These are phyloP conservation scores for Pangasius macronema DNA, from an alignment of 2,797 vertebrate species.

Conservation along the genomic window DNA sequence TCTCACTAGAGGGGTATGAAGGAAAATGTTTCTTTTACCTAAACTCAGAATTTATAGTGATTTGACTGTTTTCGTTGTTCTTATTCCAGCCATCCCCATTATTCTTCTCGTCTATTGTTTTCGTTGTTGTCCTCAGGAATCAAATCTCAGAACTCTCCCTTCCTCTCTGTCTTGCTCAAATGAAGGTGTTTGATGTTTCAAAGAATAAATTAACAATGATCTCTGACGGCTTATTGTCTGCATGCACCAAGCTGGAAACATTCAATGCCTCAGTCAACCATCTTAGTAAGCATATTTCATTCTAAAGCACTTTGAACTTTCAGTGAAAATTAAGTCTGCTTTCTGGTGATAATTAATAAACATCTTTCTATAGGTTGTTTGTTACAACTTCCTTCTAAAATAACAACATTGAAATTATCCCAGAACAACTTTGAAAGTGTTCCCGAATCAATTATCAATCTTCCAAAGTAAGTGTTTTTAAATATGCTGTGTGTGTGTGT, in stretches of 20 bases:
- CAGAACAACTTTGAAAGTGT: conserved; percentile 83
- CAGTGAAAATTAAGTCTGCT: background rate
- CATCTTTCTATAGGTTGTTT: conserved; percentile 73
- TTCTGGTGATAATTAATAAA: conserved; percentile 7
- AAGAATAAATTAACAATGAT: conserved; percentile 84
- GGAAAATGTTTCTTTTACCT: conserved; percentile 10
- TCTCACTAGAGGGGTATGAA: conserved; percentile 86
- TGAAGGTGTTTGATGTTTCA: conserved; percentile 88
- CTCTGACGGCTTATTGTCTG: conserved; percentile 75
- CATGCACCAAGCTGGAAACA: conserved; percentile 85
- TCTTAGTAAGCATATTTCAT: conserved; percentile 77
- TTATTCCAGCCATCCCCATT: background rate
- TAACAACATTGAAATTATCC: conserved; percentile 87
- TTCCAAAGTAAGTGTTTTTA: conserved; percentile 85
- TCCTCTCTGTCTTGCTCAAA: conserved; percentile 77
- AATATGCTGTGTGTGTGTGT: no score
- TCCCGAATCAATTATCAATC: conserved; percentile 79
- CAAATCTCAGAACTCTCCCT: conserved; percentile 72
- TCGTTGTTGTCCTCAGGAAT: conserved; percentile 75
- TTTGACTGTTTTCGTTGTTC: background rate
- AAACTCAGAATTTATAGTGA: background rate
- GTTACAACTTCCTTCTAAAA: conserved; percentile 78
- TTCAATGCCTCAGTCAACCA: conserved; percentile 85
- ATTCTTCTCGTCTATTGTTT: background rate
- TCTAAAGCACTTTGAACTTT: background rate